Base-by-base conservation (phyloP, 2,888 invertebrate genomes). In the Melinaea menophilus region DNA sequence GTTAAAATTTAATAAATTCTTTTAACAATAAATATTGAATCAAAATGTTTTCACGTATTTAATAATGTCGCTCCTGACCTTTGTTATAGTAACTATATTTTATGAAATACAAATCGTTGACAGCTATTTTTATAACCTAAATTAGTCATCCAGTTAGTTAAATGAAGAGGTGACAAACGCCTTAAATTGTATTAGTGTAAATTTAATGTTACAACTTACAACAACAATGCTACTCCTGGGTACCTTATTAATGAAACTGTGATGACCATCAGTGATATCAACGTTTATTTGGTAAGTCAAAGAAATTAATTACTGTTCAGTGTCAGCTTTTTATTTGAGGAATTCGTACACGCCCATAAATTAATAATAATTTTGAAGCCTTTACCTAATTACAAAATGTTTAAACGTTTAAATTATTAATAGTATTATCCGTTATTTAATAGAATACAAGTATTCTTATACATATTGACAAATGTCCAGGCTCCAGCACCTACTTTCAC, bases 91-190 rank as follows among this genome's bases (percentile, higher is more conserved):
- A 60, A 57, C 34, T 35, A 59, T 54, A 51, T 56, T 41, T 41
- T 12, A 55, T 59, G 59, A 41, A 33, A 34, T 56, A 46, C 59
- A 59, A 48, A 45, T 54, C 58, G 56, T 65, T 65, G 65, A 59
- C 56, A 65, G 75, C 80, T 82, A 82, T 84, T 82, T 84, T 86
- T 82, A 82, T 88, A 88, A 88, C 88, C 88, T 87, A 83, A 79
- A 79, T 79, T 81, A 78, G 80, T 82, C 79, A 75, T 75, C 75
- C 69, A 73, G 71, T 69, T 65, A 77, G 75, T 75, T 81, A 77
- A 79, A 78, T 76, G 76, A 74, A 79, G 74, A 79, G 80, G 75
- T 81, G 84, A 81, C 79, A 80, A 78, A 79, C 80, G 78, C 79
- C 76, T 75, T 72, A 73, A 79, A 75, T 78, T 74, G 77, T 61